phyloP scores from a whole-genome alignment of 1,140 invertebrate genomes.

The Linepithema humile region DNA sequence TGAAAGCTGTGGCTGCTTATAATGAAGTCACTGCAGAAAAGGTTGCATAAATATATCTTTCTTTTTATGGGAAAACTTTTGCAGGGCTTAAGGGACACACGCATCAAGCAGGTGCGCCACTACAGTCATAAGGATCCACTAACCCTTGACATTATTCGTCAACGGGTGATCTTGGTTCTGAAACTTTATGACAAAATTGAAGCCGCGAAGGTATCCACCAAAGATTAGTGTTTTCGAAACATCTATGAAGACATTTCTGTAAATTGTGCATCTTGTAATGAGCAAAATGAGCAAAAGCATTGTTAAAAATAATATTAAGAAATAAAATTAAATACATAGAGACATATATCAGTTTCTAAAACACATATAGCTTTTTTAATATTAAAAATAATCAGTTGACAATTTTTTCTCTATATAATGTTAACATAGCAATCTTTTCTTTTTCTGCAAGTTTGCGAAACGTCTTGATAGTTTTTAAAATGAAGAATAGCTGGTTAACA shows the following conservation, averaged over 20 bases:
- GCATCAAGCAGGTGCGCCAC: slow-evolving; percentile 85
- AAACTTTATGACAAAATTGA: slow-evolving; percentile 99
- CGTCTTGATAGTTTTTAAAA: slow-evolving; percentile 57
- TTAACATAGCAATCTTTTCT: background rate
- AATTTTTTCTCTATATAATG: background rate
- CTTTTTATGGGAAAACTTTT: slow-evolving; percentile 84
- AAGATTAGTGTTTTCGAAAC: slow-evolving; percentile 25
- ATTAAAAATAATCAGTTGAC: background rate
- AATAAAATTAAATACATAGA: background rate
- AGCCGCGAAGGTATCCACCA: slow-evolving; percentile 92
- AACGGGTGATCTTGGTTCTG: slow-evolving; percentile 96
- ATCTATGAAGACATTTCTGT: slow-evolving; percentile 40
- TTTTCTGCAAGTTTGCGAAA: slow-evolving; percentile 17
- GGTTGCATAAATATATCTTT: slow-evolving; percentile 84
- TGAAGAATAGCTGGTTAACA: slow-evolving; percentile 60
- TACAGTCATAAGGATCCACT: slow-evolving; percentile 91
- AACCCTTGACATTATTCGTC: slow-evolving; percentile 92
- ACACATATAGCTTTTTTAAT: background rate
- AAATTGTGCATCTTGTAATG: background rate
- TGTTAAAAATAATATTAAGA: background rate
- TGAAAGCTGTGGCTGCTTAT: slow-evolving; percentile 91
- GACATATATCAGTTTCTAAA: background rate
- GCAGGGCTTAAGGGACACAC: slow-evolving; percentile 86
- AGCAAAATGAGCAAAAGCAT: background rate
- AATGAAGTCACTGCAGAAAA: slow-evolving; percentile 92